Evolutionary conservation across 2,888 invertebrate species (phyloP), one percentile per base, ranked within the genome.

Genomic region (Diaprepes abbreviatus): DNA sequence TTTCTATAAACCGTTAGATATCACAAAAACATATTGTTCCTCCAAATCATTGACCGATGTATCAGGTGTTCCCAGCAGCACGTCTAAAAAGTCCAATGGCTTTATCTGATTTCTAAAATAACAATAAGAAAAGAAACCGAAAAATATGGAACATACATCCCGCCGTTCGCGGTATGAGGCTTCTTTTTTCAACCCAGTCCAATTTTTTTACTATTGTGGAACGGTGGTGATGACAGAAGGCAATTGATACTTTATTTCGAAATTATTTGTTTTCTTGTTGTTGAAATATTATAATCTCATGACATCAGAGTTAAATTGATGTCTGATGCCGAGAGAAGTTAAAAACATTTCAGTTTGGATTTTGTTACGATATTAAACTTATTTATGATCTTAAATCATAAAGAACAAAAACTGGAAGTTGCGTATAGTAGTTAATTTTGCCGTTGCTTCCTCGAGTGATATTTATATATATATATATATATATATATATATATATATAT

Each of bases 21-120:
- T 28, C 6, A 50, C 48, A 50, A 28, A 28, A 28, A 28, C 14
- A 50, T 28, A 48, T 31, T 16, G 28, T 50, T 50, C 31, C 28
- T 28, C 6, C 6, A 16, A 28, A 9, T 28, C 31, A 9, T 3
- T 28, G 28, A 50, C 28, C 28, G 48, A 31, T 38, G 28, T 12
- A 50, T 50, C 48, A 28, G 28, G 7, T 50, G 48, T 50, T 28
- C 28, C 31, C 52, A 59, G 52, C 66, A 66, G 58, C 66, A 52
- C 12, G 40, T 52, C 58, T 12, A 48, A 57, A 21, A 21, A 43
- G 21, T 31, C 45, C 50, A 66, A 66, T 48, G 59, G 66, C 50
- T 43, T 66, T 66, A 66, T 66, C 50, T 52, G 52, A 59, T 59
- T 66, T 59, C 59, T 33, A 59, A 35, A 58, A 40, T 33, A 31